phyloP scores from a whole-genome alignment of 2,113 vertebrate species.

The Chamaetylas fuelleborni region DNA sequence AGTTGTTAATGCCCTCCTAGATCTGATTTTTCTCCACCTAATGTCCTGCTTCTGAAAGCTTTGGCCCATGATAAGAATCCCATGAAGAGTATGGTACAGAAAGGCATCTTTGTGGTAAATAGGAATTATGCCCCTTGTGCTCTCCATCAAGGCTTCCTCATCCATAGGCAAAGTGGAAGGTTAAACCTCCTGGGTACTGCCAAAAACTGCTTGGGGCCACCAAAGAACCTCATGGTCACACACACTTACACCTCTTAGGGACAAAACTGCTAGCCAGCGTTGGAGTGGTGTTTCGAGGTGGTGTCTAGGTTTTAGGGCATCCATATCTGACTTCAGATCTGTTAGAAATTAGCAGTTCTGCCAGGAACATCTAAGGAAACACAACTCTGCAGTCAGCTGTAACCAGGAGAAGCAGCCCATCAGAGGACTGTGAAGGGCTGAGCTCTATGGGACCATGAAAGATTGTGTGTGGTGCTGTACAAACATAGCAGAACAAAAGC shows the following conservation, averaged over 20 bases:
- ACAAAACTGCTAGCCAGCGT: background rate
- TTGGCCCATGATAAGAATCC: background rate
- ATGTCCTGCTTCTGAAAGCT: background rate
- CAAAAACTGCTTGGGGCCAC: background rate
- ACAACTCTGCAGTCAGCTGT: background rate
- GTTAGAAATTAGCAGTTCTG: background rate
- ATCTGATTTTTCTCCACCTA: background rate
- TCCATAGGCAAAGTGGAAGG: background rate
- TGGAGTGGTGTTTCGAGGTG: background rate
- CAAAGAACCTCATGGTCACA: background rate
- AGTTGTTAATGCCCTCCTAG: background rate
- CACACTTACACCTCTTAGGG: background rate
- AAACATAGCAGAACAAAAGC: conserved; percentile 49
- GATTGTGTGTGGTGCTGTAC: background rate
- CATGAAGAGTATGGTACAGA: background rate
- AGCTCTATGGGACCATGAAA: background rate
- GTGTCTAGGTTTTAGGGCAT: background rate
- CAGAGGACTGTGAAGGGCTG: background rate
- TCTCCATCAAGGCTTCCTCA: background rate
- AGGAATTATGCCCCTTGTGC: background rate
- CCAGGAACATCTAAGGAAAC: background rate
- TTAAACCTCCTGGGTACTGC: background rate
- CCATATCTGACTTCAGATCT: background rate
- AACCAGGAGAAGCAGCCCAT: background rate
- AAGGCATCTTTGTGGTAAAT: background rate